Conservation (phyloP, 2,113 vertebrate species). For the Ageneiosus marmoratus region DNA sequence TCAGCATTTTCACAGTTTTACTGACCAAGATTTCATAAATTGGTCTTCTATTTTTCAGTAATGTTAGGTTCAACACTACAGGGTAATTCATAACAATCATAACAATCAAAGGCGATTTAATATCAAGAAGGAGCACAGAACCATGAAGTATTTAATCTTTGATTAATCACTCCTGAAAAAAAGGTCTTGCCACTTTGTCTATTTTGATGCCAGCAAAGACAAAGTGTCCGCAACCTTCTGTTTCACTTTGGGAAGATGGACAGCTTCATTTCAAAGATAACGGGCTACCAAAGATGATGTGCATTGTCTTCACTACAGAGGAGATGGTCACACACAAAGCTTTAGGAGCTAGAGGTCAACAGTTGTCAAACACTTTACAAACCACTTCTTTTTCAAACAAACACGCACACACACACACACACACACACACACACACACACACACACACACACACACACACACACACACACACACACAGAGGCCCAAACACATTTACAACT, state of each 20-base stretch:
- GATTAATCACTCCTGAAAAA: not conserved
- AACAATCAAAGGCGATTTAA: too few species aligned
- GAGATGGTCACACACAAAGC: slow-evolving; percentile 57
- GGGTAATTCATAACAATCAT: too few species aligned
- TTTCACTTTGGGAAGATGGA: slow-evolving; percentile 64
- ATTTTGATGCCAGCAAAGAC: slow-evolving; percentile 57
- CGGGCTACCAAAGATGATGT: slow-evolving; percentile 57
- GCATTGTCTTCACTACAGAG: slow-evolving; percentile 57
- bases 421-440: slow-evolving; percentile 31
- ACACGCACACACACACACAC: slow-evolving; percentile 51
- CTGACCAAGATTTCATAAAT: not conserved
- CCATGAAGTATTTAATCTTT: not conserved
- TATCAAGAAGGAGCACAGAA: not conserved
- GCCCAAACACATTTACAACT: slow-evolving; percentile 30
- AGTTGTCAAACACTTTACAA: slow-evolving; percentile 73
- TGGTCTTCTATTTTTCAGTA: not conserved
- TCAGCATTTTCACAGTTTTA: not conserved
- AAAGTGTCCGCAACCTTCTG: slow-evolving; percentile 65
- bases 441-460: slow-evolving; percentile 1
- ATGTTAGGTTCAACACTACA: too few species aligned
- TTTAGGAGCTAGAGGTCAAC: slow-evolving; percentile 71
- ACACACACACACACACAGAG: not conserved
- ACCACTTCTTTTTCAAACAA: slow-evolving; percentile 60
- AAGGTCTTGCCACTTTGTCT: slow-evolving; percentile 38
- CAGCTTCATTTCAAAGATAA: slow-evolving; percentile 76